phyloP scores from a whole-genome alignment of 1,140 invertebrate genomes.

The Ceratina calcarata region DNA sequence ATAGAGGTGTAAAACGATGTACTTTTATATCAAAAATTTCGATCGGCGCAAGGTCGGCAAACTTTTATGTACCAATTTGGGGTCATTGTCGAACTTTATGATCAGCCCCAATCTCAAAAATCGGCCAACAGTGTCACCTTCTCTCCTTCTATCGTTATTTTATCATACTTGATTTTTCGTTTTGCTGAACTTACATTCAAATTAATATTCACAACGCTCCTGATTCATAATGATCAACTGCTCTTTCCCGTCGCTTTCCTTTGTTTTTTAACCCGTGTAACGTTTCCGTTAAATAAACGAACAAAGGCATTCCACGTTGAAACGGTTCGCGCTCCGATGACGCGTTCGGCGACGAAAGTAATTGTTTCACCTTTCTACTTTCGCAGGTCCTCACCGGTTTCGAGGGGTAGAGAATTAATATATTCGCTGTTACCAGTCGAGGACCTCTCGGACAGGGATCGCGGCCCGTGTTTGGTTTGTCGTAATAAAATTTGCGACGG shows the following conservation, averaged over 20 bases:
- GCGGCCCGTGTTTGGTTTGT: slow-evolving; percentile 24
- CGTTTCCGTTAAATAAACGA: background rate
- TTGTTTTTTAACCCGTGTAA: background rate
- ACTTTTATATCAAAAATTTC: slow-evolving; percentile 43
- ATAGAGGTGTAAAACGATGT: slow-evolving; percentile 39
- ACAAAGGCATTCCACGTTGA: too few relatives aligned
- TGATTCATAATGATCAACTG: background rate
- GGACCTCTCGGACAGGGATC: background rate
- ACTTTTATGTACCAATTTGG: slow-evolving; percentile 16
- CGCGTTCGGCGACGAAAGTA: background rate
- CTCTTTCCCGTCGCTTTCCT: background rate
- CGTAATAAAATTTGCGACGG: slow-evolving; percentile 53
- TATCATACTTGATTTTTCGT: background rate
- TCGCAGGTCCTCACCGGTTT: background rate
- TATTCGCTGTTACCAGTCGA: slow-evolving; percentile 8
- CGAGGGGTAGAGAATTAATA: slow-evolving; percentile 8
- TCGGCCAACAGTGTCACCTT: background rate
- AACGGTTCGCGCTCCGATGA: too few relatives aligned
- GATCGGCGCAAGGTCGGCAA: slow-evolving; percentile 28
- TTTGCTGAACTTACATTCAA: too few relatives aligned
- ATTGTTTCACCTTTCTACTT: background rate
- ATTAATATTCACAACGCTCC: too few relatives aligned
- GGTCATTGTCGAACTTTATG: slow-evolving; percentile 22
- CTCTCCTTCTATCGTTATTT: background rate
- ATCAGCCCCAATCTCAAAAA: background rate